Percentiles rank a stretch among this genome's conserved stretches.
Conservation (phyloP, 2,113 vertebrate genomes). For the Megaleporinus macrocephalus region DNA sequence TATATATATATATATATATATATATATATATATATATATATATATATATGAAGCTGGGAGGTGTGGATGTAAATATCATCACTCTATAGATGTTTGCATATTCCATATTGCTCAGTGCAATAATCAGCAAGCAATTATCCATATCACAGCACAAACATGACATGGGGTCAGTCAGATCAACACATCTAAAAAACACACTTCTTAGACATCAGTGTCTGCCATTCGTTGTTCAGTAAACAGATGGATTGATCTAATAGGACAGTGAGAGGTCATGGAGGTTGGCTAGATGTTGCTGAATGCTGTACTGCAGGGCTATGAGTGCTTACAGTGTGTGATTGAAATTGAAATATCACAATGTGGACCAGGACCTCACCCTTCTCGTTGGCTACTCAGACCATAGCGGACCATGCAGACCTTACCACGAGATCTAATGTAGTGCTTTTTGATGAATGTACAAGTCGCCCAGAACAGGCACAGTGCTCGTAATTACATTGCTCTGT, state of each 20-base stretch:
- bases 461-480: background rate
- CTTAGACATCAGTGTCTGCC: background rate
- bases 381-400: background rate
- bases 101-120: background rate
- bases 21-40: too few relatives aligned
- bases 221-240: background rate
- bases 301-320: background rate
- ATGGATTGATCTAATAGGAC: background rate
- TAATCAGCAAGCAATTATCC: background rate
- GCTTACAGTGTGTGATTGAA: conserved; percentile 23
- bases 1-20: too few relatives aligned
- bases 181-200: background rate
- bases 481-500: background rate
- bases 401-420: background rate
- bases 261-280: background rate
- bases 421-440: background rate
- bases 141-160: background rate
- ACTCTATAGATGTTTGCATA: background rate
- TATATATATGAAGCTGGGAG: too few relatives aligned
- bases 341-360: conserved; percentile 37
- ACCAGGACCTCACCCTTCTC: background rate
- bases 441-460: background rate
- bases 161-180: background rate
- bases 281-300: background rate
- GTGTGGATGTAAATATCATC: too few relatives aligned